Conservation (phyloP, 2,113 vertebrate species). For the Hypomesus transpacificus region DNA sequence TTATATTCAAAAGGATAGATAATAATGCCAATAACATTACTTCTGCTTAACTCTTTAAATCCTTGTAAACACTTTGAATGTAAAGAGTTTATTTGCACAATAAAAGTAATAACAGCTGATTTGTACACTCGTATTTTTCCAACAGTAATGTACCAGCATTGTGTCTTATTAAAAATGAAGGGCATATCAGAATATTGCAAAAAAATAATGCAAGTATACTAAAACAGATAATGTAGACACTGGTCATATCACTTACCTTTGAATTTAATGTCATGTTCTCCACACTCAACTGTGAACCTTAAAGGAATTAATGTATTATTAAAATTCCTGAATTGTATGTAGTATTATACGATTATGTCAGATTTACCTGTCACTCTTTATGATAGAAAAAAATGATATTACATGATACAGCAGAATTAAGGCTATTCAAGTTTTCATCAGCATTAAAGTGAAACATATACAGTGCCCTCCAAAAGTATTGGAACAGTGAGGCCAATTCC, state of each 20-base stretch:
- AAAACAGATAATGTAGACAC: not conserved
- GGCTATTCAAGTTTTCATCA: not conserved
- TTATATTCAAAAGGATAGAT: conserved; percentile 5
- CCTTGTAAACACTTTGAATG: not conserved
- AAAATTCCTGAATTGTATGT: no score
- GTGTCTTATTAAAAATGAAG: no score
- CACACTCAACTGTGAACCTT: no score
- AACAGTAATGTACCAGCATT: no score
- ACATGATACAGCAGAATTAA: not conserved
- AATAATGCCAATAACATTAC: not conserved
- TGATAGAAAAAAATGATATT: no score
- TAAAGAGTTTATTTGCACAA: conserved; percentile 39
- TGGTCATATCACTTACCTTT: not conserved
- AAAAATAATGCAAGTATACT: conserved; percentile 14
- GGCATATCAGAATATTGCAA: not conserved
- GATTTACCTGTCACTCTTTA: no score
- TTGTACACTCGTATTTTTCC: no score
- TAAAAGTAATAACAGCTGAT: conserved; percentile 16
- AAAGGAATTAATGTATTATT: no score
- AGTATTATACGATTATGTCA: no score
- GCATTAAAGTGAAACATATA: not conserved
- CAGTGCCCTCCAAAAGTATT: no score
- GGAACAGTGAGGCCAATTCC: no score
- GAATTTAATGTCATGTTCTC: not conserved
- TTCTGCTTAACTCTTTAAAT: not conserved